Conservation (phyloP, 2,888 invertebrate species). For the Lycophotia porphyrea region DNA sequence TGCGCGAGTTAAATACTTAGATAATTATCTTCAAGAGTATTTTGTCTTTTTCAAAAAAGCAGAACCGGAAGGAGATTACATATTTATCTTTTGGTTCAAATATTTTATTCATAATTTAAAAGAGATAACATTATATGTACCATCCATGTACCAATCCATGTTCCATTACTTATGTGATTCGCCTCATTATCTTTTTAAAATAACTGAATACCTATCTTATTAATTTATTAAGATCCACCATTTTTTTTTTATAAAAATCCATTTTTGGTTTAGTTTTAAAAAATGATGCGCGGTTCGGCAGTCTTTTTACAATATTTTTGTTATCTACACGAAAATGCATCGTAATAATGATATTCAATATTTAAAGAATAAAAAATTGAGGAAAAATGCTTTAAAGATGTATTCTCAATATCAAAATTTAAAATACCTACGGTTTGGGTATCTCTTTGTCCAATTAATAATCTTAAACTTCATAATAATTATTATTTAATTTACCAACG, state of each 20-base stretch:
- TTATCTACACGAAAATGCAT: background rate
- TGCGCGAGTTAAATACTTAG: background rate
- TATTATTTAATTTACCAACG: background rate
- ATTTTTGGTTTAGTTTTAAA: background rate
- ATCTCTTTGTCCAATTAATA: background rate
- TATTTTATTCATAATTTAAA: background rate
- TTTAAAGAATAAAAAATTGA: background rate
- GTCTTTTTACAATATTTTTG: background rate
- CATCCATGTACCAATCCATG: too few relatives aligned
- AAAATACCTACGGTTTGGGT: background rate
- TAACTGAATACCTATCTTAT: background rate
- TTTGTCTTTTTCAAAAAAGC: constrained; percentile 5
- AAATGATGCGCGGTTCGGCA: background rate
- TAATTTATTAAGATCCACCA: background rate
- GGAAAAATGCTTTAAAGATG: background rate
- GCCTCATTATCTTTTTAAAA: background rate
- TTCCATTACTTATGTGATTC: too few relatives aligned
- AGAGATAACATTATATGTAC: background rate
- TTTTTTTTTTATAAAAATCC: background rate
- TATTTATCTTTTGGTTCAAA: constrained; percentile 14
- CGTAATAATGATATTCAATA: background rate
- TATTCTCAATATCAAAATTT: background rate
- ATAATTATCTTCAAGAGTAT: constrained; percentile 4
- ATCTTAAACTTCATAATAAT: constrained; percentile 1
- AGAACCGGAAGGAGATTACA: background rate